A percentile compares a stretch with the other conserved stretches of the same genome.
phyloP scores from a whole-genome alignment of 2,888 invertebrate genomes.

The Calameuta filiformis region DNA sequence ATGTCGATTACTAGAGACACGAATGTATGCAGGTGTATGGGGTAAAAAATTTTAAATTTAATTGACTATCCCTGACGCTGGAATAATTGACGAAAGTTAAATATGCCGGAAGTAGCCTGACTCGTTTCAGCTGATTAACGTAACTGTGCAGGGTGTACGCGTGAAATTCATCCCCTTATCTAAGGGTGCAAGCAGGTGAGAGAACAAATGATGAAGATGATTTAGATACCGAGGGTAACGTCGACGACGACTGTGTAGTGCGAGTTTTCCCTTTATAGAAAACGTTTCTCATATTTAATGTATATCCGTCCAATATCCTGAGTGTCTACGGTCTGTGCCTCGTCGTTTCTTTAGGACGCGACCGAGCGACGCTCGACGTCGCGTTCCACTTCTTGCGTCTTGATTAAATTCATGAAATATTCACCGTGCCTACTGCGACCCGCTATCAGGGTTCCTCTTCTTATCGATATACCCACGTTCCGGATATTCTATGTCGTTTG shows the following conservation, averaged over 20 bases:
- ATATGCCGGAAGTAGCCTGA: not conserved
- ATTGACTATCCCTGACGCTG: not conserved
- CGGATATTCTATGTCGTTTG: not conserved
- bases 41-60: not conserved
- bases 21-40: not conserved
- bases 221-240: not conserved
- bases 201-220: not conserved
- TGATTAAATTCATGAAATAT: slow-evolving; percentile 35
- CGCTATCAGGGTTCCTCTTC: not conserved
- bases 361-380: slow-evolving; percentile 3
- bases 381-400: slow-evolving; percentile 7
- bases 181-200: not conserved
- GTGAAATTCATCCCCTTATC: slow-evolving; percentile 6
- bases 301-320: not conserved
- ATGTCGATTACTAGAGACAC: not conserved
- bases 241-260: not conserved
- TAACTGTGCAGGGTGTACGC: slow-evolving; percentile 24
- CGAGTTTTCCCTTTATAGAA: not conserved
- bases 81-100: not conserved
- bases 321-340: not conserved
- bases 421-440: slow-evolving; percentile 7
- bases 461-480: not conserved
- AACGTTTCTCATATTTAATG: not conserved
- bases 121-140: not conserved
- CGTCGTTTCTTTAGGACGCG: not conserved